phyloP scores from a whole-genome alignment of 1,140 invertebrate genomes.

The Dysdera silvatica region DNA sequence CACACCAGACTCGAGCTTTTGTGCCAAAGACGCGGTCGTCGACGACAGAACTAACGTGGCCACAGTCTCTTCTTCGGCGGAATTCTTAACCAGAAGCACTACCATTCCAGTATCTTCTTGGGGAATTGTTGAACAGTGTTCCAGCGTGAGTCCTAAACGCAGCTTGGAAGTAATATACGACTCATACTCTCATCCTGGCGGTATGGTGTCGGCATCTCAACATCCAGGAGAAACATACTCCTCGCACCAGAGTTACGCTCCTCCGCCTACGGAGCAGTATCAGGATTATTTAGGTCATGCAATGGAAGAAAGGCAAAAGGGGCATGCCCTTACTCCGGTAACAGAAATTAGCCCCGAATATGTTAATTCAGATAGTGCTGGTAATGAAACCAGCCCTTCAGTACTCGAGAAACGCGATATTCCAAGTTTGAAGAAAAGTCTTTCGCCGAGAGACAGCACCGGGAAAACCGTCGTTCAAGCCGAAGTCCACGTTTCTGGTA shows the following conservation, averaged over 20 bases:
- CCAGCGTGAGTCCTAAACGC: no score
- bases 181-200: no score
- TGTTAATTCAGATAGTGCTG: not conserved
- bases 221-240: not conserved
- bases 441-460: no score
- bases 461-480: not conserved
- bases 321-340: conserved; percentile 20
- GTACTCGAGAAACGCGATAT: not conserved
- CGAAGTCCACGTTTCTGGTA: conserved; percentile 10
- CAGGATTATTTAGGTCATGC: conserved; percentile 15
- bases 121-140: no score
- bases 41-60: not conserved
- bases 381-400: not conserved
- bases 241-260: not conserved
- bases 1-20: not conserved
- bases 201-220: not conserved
- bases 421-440: no score
- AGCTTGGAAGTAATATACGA: no score
- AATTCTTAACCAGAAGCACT: not conserved
- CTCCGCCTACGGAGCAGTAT: no score
- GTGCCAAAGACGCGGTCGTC: conserved; percentile 8
- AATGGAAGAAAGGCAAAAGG: conserved; percentile 17
- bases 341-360: conserved; percentile 27
- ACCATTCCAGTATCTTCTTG: no score
- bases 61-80: conserved; percentile 5